Base-by-base conservation (phyloP, 92 coral and sea anemone genomes). In the Zoanthus sociatus region DNA sequence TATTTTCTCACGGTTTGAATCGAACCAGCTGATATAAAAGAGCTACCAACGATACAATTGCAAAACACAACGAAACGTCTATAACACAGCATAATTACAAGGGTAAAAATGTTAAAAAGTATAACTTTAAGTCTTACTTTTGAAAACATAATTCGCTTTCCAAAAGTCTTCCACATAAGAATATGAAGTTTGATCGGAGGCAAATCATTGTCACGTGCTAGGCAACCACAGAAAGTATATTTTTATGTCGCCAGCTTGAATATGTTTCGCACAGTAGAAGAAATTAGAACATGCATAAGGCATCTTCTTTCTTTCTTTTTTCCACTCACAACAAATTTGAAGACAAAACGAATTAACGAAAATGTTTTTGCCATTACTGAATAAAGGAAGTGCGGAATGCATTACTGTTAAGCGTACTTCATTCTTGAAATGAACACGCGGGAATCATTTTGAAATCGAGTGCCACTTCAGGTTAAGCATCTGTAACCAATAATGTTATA, bases 11-110 rank as follows among this genome's bases (percentile, higher is more conserved):
- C 68, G 76, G 86, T 64, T 82, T 64, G 64, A 82, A 58, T 72
- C 76, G 26, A 26, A 26, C 26, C 26, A 55, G 86, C 76, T 63
- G 66, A 37, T 82, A 66, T 66, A 82, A 82, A 53, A 63, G 83
- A 78, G 83, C 47, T 78, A 78, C 83, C 71, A 78, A 78, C 84
- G 44, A 82, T 67, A 82, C 31, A 68, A 37, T 82, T 56, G 86
- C 77, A 54, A 42, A 56, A 46, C 58, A 82, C 53, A 67, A 45
- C 20, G 86, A 67, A 82, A 82, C 14, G 86, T 63, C 32, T 45
- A 45, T 82, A 82, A 47, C 58, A 56, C 18, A 67, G 14, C 16
- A 30, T 18, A 67, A 82, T 82, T 82, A 67, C 42, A 55, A 78
- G 44, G 2, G 45, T 18, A 9, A 83, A 83, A 44, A 9, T 56